Conservation (phyloP, 2,888 invertebrate species). For the Ochropacha duplaris region DNA sequence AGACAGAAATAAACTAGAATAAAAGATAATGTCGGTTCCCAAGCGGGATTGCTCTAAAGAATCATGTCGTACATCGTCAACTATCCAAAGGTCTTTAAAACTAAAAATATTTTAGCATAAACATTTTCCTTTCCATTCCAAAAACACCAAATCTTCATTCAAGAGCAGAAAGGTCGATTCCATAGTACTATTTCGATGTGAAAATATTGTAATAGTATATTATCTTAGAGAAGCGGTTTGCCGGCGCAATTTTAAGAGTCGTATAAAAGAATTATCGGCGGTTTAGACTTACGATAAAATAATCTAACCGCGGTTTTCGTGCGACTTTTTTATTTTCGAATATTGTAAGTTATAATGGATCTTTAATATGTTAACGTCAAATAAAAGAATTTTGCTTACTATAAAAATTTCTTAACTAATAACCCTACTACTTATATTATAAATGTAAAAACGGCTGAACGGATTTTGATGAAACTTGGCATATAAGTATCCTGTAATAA, state of each 20-base stretch:
- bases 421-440: no score
- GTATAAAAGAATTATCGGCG: slow-evolving; percentile 51
- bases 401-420: neutral
- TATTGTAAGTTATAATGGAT: slow-evolving; percentile 2
- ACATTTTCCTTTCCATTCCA: neutral
- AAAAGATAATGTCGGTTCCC: no score
- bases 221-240: slow-evolving; percentile 37
- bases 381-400: neutral
- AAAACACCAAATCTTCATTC: slow-evolving; percentile 2
- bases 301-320: slow-evolving; percentile 14
- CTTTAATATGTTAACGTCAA: neutral
- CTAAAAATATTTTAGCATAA: neutral
- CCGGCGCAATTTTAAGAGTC: slow-evolving; percentile 49
- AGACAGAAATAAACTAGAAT: no score
- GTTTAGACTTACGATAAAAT: slow-evolving; percentile 37
- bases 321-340: slow-evolving; percentile 4
- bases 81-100: neutral
- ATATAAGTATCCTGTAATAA: no score
- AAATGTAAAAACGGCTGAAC: no score
- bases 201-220: slow-evolving; percentile 62
- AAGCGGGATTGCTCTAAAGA: no score
- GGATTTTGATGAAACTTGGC: no score
- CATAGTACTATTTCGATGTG: slow-evolving; percentile 46
- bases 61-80: neutral
- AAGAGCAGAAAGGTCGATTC: slow-evolving; percentile 28